Conservation (phyloP, 2,113 vertebrate genomes). For the Bubalus kerabau region DNA sequence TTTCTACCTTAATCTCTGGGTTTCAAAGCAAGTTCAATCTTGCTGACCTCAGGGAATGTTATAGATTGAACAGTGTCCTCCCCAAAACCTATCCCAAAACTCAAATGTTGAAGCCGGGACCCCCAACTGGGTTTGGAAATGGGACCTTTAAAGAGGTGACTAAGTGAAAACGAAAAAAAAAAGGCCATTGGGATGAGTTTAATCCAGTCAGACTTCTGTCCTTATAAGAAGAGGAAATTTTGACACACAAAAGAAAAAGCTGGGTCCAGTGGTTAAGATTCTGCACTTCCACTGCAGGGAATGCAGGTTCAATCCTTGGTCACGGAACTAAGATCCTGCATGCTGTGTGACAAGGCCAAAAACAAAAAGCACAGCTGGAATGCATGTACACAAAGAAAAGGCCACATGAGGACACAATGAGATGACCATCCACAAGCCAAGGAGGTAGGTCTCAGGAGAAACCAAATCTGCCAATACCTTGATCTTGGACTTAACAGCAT, state of each 20-base stretch:
- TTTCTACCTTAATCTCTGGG: neutral
- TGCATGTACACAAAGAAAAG: neutral
- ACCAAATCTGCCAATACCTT: neutral
- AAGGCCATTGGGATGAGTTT: neutral
- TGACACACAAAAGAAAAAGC: neutral
- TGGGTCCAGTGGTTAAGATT: neutral
- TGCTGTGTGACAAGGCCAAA: neutral
- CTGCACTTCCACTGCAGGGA: neutral
- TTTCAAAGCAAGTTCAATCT: slow-evolving; percentile 10
- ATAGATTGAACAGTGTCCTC: neutral
- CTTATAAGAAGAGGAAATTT: neutral
- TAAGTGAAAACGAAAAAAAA: neutral
- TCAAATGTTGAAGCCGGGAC: neutral
- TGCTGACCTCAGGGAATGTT: neutral
- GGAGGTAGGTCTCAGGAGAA: neutral
- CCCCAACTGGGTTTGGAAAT: neutral
- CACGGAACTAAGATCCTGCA: neutral
- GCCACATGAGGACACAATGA: neutral
- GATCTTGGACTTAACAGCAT: neutral
- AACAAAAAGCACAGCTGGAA: neutral
- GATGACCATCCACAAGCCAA: neutral
- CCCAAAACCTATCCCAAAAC: neutral
- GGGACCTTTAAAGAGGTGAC: neutral
- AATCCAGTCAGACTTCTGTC: neutral
- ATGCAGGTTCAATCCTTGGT: neutral